Evolutionary conservation across 53 echinoderm and acorn worm species (phyloP).

Genomic region (Hippasteria phrygiana): DNA sequence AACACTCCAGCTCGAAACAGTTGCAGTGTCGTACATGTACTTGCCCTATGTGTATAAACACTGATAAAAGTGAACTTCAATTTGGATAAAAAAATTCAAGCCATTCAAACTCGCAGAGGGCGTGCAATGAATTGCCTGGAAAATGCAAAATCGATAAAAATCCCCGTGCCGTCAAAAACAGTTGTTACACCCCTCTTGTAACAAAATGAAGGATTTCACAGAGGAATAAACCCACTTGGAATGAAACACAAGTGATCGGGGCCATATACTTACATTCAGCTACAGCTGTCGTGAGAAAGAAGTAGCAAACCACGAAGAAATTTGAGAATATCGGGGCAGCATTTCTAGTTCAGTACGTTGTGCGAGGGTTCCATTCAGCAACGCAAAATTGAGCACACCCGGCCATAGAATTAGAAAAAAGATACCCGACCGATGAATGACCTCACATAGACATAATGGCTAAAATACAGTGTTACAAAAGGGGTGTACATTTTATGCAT

Average conservation of each 20-base stretch:
- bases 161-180: neutral
- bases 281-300: conserved; percentile 35
- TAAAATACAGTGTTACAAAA: neutral
- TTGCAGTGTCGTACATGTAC: too few species aligned
- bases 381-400: conserved; percentile 18
- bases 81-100: neutral
- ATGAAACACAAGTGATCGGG: neutral
- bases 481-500: neutral
- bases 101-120: neutral
- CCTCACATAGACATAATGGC: conserved; percentile 56
- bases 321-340: neutral
- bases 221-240: neutral
- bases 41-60: too few species aligned
- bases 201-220: neutral
- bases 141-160: conserved; percentile 8
- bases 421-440: conserved; percentile 63
- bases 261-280: conserved; percentile 15
- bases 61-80: too few species aligned
- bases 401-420: conserved; percentile 1
- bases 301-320: neutral
- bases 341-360: neutral
- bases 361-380: neutral
- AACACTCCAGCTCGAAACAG: too few species aligned
- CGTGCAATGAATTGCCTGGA: conserved; percentile 3
- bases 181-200: neutral